Conservation (phyloP, 2,888 invertebrate species). For the Andrena fulva region DNA sequence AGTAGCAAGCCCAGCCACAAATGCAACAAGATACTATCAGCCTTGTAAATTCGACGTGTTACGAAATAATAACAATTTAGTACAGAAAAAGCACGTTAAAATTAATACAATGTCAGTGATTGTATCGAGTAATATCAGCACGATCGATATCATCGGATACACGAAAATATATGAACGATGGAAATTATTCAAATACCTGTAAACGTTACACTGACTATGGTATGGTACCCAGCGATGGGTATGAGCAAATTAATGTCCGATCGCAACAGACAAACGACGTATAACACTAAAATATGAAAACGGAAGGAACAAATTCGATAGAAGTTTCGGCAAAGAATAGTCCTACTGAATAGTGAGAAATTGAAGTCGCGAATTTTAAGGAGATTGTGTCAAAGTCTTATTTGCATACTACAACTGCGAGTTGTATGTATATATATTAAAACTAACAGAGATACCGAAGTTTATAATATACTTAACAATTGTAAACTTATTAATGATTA, state of each 20-base stretch:
- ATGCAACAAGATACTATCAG: constrained; percentile 44
- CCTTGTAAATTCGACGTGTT: constrained; percentile 39
- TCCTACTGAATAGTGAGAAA: constrained; percentile 1
- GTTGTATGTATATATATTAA: constrained; percentile 23
- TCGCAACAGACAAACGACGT: constrained; percentile 39
- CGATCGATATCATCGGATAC: neutral
- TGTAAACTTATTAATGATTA: constrained; percentile 2
- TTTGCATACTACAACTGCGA: constrained; percentile 29
- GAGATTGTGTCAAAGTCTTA: constrained; percentile 7
- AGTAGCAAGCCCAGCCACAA: constrained; percentile 38
- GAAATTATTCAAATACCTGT: constrained; percentile 18
- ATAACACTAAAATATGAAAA: constrained; percentile 16
- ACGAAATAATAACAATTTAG: constrained; percentile 39
- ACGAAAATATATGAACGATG: constrained; percentile 9
- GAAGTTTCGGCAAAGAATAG: constrained; percentile 3
- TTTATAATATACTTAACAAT: constrained; percentile 26
- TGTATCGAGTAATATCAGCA: constrained; percentile 8
- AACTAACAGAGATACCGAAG: constrained; percentile 19
- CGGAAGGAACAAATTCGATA: constrained; percentile 30
- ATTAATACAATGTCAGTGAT: constrained; percentile 15
- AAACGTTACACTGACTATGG: neutral
- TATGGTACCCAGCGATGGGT: constrained; percentile 5
- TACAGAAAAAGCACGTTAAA: constrained; percentile 14
- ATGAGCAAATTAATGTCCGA: constrained; percentile 44
- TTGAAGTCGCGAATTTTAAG: neutral